Base-by-base conservation (phyloP, 1,140 invertebrate species). In the Steinernema feltiae region DNA sequence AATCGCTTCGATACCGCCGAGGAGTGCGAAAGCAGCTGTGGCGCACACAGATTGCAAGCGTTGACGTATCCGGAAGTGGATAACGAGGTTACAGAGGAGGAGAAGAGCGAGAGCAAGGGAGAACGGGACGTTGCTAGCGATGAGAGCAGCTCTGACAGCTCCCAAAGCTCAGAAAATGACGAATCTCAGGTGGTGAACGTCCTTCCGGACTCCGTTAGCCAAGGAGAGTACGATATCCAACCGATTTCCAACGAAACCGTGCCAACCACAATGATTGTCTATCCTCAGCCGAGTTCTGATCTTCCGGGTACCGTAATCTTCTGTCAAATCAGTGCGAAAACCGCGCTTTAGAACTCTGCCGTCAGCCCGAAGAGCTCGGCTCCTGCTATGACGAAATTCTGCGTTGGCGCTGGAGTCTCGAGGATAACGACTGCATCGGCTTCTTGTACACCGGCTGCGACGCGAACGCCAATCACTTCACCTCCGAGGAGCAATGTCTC, bases 1-100 rank as follows among this genome's bases (percentile, higher is more conserved):
- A 91, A 91, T 88, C 89, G 88, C 78, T 91, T 91, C 86, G 83
- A 87, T 76, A 88, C 88, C 74, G 79, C 87, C 41, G 85, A 87
- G 76, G 89, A 89, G 71, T 92, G 91, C 85, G 88, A 90, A 84
- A 85, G 88, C 69, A 87, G 87, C 72, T 91, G 90, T 48, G 70
- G 53, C 15, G 53, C 12, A 3, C 12, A 63, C 24, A 7, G 53
- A 15, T 63, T 21, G 24, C 53, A 63, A 21, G 53, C 53, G 15
- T 21, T 63, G 53, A 12, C 12, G 24, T 63, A 63, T 63, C 53
- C 53, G 7, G 53, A 63, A 21, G 7, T 15, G 53, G 24, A 12
- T 7, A 21, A 63, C 7, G 53, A 63, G 53, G 24, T 3, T 12
- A 41, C 35, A 18, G 35, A 41, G 18, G 53, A 63, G 15, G 53